Conservation (phyloP, 2,888 invertebrate genomes). For the Amphipoea oculea region DNA sequence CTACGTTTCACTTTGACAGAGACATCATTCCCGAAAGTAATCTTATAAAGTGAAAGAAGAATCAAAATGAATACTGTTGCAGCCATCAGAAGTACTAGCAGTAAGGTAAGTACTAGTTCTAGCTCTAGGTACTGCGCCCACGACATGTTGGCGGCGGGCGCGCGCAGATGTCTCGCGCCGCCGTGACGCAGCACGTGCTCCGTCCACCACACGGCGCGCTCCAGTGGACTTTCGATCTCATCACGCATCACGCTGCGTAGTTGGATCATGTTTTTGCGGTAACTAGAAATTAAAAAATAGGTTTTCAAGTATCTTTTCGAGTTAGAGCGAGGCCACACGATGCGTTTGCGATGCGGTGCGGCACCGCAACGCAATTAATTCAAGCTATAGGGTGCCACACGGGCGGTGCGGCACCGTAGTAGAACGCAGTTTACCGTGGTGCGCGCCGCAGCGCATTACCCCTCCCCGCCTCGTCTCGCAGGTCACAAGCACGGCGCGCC, state of each 20-base stretch:
- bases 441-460: too few relatives aligned
- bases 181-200: conserved; percentile 6
- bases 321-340: too few relatives aligned
- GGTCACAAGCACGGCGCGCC: too few relatives aligned
- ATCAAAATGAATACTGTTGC: neutral
- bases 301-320: neutral
- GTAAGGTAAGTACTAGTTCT: conserved; percentile 22
- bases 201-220: conserved; percentile 75
- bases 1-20: conserved; percentile 22
- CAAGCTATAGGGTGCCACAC: too few relatives aligned
- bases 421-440: too few relatives aligned
- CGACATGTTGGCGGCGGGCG: conserved; percentile 58
- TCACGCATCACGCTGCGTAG: conserved; percentile 46
- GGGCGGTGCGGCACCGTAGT: too few relatives aligned
- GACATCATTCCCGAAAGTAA: neutral
- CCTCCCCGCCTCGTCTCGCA: too few relatives aligned
- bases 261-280: conserved; percentile 40
- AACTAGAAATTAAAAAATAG: conserved; percentile 31
- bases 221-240: conserved; percentile 62
- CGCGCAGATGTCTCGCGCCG: conserved; percentile 51
- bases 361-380: too few relatives aligned
- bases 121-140: conserved; percentile 8
- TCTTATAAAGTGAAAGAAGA: conserved; percentile 8
- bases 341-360: too few relatives aligned
- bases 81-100: neutral